A percentile compares a stretch with the other conserved stretches of the same genome.
phyloP scores from a whole-genome alignment of 2,797 vertebrate genomes.

The Acrocephalus scirpaceus region DNA sequence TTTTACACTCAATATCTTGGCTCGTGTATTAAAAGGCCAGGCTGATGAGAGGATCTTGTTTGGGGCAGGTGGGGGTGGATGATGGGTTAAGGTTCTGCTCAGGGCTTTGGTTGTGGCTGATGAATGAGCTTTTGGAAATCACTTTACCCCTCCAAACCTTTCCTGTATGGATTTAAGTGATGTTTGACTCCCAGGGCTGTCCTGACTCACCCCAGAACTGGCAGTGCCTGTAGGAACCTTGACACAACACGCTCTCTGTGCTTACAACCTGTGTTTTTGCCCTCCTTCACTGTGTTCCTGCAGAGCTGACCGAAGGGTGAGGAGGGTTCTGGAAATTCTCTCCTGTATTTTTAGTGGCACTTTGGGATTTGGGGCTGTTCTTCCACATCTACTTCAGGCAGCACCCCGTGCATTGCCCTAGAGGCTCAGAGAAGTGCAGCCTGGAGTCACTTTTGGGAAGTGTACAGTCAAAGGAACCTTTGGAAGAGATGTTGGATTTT shows the following conservation, averaged over 20 bases:
- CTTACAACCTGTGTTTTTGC: neutral
- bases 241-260: rapidly evolving
- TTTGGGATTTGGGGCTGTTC: neutral
- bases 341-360: neutral
- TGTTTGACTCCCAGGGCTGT: neutral
- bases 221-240: neutral
- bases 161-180: rapidly evolving
- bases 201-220: neutral
- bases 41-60: neutral
- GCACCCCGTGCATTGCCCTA: neutral
- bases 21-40: neutral
- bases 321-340: neutral
- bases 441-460: neutral
- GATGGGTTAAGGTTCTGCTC: neutral
- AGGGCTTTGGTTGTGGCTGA: neutral
- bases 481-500: neutral
- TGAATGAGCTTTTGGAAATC: neutral
- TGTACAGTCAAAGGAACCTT: neutral
- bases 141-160: neutral
- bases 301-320: neutral
- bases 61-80: neutral
- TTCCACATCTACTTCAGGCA: neutral
- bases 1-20: neutral
- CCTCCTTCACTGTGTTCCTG: neutral
- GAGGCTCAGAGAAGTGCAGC: neutral